Percentiles rank a stretch among this genome's conserved stretches.
These are phyloP conservation scores for Herpetotheres cachinnans DNA, from an alignment of 2,113 vertebrate species.

Conservation along the genomic window DNA sequence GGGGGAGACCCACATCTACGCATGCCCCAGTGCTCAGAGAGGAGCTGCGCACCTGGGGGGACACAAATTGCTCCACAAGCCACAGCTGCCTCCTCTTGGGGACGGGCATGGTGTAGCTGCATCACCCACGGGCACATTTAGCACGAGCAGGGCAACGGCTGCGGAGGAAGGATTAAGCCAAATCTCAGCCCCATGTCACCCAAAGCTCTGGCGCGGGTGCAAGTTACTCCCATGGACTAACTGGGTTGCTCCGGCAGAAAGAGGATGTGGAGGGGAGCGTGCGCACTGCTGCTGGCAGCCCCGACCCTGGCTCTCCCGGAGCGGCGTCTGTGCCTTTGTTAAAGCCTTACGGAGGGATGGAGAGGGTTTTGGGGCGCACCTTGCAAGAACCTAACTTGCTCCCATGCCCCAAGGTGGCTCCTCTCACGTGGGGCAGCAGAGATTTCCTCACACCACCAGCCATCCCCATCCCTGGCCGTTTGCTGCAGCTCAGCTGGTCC, in stretches of 20 bases:
- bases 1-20: fast-evolving
- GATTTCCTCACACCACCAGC: not conserved
- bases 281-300: fast-evolving
- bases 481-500: not conserved
- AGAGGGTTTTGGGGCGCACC: not conserved
- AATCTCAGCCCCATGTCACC: not conserved
- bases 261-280: fast-evolving
- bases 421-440: fast-evolving
- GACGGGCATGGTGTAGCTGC: not conserved
- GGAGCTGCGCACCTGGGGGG: not conserved
- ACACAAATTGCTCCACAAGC: not conserved
- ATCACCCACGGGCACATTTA: not conserved
- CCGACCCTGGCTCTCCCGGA: not conserved
- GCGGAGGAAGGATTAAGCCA: not conserved
- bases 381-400: not conserved
- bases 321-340: fast-evolving
- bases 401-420: fast-evolving
- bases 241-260: not conserved
- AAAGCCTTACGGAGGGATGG: not conserved
- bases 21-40: fast-evolving
- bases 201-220: not conserved
- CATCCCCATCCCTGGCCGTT: not conserved
- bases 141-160: not conserved
- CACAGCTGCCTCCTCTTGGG: not conserved
- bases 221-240: not conserved